Evolutionary conservation across 2,888 invertebrate species (phyloP).

Genomic region (Agrochola circellaris): DNA sequence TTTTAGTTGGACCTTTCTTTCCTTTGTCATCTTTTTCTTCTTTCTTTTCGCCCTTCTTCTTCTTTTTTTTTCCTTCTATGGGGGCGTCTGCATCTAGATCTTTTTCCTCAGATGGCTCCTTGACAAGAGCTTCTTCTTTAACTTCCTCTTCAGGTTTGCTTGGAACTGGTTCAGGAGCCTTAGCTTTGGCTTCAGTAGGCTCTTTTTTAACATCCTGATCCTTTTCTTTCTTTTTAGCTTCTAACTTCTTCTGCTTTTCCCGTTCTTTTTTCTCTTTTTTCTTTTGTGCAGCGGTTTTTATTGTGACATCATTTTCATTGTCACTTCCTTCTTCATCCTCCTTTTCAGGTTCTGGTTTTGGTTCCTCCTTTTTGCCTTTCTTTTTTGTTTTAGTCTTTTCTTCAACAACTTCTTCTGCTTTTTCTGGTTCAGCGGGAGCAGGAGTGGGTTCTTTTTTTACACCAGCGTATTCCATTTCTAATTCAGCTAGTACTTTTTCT

Average conservation of each 20-base stretch:
- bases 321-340: slow-evolving; percentile 87
- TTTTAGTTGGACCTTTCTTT: slow-evolving; percentile 95
- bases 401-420: slow-evolving; percentile 79
- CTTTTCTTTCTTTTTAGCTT: slow-evolving; percentile 91
- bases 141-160: slow-evolving; percentile 73
- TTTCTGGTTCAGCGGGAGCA: slow-evolving; percentile 80
- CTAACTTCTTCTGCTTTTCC: slow-evolving; percentile 94
- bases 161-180: slow-evolving; percentile 72
- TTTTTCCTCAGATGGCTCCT: slow-evolving; percentile 82
- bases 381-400: slow-evolving; percentile 85
- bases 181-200: slow-evolving; percentile 71
- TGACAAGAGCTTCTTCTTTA: slow-evolving; percentile 81
- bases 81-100: slow-evolving; percentile 81
- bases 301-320: slow-evolving; percentile 91
- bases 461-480: slow-evolving; percentile 95
- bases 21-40: slow-evolving; percentile 90
- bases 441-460: slow-evolving; percentile 88
- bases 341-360: slow-evolving; percentile 75
- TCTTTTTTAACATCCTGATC: slow-evolving; percentile 82
- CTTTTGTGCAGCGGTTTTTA: slow-evolving; percentile 96
- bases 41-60: slow-evolving; percentile 84
- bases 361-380: slow-evolving; percentile 83
- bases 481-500: slow-evolving; percentile 95
- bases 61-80: slow-evolving; percentile 87
- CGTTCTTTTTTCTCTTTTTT: slow-evolving; percentile 97